These are phyloP conservation scores for Morinoia aosen DNA, from an alignment of 2,888 invertebrate species.

Conservation along the genomic window DNA sequence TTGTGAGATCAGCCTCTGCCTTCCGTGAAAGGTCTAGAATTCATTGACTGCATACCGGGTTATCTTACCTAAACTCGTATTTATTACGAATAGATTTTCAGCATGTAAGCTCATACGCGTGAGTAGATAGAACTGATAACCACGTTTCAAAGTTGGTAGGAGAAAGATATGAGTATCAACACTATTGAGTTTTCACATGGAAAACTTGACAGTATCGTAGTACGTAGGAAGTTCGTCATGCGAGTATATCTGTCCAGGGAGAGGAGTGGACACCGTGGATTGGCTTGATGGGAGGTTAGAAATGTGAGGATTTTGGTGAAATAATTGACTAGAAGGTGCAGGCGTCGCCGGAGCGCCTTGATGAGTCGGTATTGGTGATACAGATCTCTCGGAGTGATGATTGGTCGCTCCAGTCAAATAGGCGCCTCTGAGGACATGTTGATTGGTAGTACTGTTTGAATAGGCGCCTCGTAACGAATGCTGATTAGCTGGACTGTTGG, in stretches of 20 bases:
- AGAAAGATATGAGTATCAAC: not conserved
- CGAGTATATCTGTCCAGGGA: not conserved
- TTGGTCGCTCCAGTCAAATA: slow-evolving; percentile 12
- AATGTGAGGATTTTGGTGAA: slow-evolving; percentile 19
- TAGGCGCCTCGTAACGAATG: slow-evolving; percentile 10
- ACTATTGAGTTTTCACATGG: slow-evolving; percentile 12
- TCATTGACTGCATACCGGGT: not conserved
- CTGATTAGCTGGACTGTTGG: not conserved
- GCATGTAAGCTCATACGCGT: not conserved
- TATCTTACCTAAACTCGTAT: not conserved
- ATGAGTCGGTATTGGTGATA: not conserved
- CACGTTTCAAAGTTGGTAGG: not conserved
- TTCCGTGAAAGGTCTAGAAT: not conserved
- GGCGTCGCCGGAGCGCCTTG: not conserved
- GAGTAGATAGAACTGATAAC: not conserved
- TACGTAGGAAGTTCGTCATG: not conserved
- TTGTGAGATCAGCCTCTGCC: not conserved
- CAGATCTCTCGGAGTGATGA: slow-evolving; percentile 2
- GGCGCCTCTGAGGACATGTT: not conserved
- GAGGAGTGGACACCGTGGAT: not conserved
- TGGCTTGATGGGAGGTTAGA: not conserved
- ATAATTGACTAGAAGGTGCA: slow-evolving; percentile 12
- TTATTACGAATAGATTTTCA: not conserved
- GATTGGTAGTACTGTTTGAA: not conserved
- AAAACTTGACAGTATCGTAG: slow-evolving; percentile 40